Conservation (phyloP, 2,113 vertebrate genomes). For the Phalacrocorax brasilianus region DNA sequence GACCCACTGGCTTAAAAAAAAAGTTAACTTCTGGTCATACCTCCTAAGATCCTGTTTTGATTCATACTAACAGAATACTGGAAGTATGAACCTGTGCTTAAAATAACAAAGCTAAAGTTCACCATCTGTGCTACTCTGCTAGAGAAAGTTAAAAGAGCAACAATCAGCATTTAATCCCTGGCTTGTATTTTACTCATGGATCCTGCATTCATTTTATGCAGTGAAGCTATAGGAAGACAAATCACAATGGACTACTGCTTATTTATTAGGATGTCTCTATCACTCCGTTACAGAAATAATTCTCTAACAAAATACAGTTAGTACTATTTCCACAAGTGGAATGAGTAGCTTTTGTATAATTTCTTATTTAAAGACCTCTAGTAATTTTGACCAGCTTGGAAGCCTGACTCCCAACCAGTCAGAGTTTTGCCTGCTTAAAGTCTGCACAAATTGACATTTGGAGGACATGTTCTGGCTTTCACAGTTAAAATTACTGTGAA, state of each 20-base stretch:
- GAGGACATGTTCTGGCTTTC: not conserved
- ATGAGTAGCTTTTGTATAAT: not conserved
- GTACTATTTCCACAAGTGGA: not conserved
- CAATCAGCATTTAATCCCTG: not conserved
- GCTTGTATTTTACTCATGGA: not conserved
- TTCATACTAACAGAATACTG: not conserved
- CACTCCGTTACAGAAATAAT: not conserved
- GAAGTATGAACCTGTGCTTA: not conserved
- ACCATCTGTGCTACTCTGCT: not conserved
- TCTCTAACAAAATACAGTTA: not conserved
- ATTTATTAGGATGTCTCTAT: not conserved
- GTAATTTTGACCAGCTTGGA: not conserved
- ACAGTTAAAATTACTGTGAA: not conserved
- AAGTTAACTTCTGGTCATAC: not conserved
- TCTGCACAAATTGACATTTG: not conserved
- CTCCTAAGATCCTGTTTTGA: not conserved
- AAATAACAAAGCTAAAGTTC: slow-evolving; percentile 21
- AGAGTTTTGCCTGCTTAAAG: not conserved
- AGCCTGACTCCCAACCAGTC: not conserved
- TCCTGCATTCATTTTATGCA: not conserved
- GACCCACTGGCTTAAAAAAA: not conserved
- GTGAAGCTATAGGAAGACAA: not conserved
- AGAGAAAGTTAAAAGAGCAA: not conserved
- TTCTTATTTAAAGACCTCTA: not conserved
- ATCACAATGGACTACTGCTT: not conserved